Percentiles rank a stretch among this genome's conserved stretches.
Conservation (phyloP, 2,113 vertebrate species). For the Pygoscelis antarcticus region DNA sequence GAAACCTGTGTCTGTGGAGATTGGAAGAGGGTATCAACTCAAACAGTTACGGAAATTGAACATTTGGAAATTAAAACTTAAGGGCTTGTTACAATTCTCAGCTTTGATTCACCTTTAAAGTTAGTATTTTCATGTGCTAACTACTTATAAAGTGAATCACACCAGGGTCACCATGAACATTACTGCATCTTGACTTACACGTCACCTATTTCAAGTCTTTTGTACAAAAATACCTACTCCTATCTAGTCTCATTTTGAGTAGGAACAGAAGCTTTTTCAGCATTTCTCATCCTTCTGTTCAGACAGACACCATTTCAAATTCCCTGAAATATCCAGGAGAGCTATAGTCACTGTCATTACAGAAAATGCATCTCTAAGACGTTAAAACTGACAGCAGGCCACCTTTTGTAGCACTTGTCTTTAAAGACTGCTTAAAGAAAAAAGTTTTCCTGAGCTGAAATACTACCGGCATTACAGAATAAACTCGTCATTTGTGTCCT, state of each 20-base stretch:
- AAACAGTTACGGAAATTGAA: not conserved
- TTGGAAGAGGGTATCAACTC: not conserved
- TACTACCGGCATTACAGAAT: not conserved
- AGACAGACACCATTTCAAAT: not conserved
- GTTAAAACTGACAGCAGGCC: not conserved
- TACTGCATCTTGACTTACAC: not conserved
- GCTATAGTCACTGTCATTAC: not conserved
- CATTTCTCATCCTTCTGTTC: not conserved
- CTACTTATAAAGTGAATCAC: not conserved
- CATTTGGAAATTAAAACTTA: not conserved
- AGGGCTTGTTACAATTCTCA: not conserved
- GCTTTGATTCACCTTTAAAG: not conserved
- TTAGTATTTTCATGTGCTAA: not conserved
- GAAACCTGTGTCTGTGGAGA: conserved; percentile 89
- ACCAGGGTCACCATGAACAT: not conserved
- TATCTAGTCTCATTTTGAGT: not conserved
- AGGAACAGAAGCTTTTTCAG: not conserved
- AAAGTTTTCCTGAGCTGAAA: not conserved
- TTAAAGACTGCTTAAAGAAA: not conserved
- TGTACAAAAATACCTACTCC: not conserved
- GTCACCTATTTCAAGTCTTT: not conserved
- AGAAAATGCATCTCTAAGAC: not conserved
- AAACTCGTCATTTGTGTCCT: not conserved
- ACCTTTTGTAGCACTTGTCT: not conserved
- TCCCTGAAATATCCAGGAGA: not conserved